Evolutionary conservation across 2,797 vertebrate species (phyloP).

Genomic region (Tauraco hartlaubi): DNA sequence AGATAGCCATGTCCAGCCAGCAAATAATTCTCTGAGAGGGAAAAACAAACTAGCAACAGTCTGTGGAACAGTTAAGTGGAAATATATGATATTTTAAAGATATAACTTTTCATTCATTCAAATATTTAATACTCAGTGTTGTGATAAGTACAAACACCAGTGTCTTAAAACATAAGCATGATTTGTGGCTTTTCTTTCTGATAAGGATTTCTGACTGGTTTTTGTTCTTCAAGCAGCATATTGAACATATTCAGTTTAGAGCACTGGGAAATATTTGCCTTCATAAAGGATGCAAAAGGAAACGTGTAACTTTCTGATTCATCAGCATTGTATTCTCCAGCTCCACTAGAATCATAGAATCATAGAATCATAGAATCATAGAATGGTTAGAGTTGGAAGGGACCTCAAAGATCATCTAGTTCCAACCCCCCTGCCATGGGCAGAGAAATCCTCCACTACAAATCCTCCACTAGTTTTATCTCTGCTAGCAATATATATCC

Average conservation of each 20-base stretch:
- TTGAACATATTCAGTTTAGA: background rate
- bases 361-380: too few species aligned
- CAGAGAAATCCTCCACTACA: too few species aligned
- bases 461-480: background rate
- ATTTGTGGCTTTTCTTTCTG: background rate
- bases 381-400: too few species aligned
- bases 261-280: background rate
- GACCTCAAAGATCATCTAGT: too few species aligned
- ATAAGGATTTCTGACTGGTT: background rate
- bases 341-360: background rate
- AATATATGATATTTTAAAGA: background rate
- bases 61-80: background rate
- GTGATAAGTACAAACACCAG: background rate
- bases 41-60: background rate
- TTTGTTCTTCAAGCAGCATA: background rate
- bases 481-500: background rate
- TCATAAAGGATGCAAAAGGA: background rate
- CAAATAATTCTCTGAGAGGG: background rate
- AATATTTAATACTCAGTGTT: background rate
- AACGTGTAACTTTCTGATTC: background rate
- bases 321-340: background rate
- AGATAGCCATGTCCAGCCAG: accelerated
- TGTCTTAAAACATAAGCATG: background rate
- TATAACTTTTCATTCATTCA: background rate
- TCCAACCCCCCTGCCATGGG: too few species aligned